Conservation (phyloP, 2,113 vertebrate genomes). For the Burhinus bistriatus region DNA sequence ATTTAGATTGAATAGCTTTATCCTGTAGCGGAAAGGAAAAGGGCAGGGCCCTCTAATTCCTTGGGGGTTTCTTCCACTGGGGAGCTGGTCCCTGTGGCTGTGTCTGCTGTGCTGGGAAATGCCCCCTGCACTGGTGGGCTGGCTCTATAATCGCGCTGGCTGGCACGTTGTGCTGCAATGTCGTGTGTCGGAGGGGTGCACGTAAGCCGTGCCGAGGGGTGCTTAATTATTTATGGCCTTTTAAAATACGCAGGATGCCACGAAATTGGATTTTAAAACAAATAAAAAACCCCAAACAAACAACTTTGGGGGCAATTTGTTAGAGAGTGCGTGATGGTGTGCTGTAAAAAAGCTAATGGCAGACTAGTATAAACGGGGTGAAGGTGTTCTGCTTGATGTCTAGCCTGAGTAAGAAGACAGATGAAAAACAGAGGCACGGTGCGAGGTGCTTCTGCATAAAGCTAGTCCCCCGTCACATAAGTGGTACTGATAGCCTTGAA, state of each 20-base stretch:
- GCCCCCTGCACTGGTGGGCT: accelerated
- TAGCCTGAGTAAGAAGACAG: not conserved
- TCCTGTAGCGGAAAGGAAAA: not conserved
- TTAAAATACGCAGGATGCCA: not conserved
- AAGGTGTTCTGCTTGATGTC: not conserved
- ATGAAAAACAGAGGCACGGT: not conserved
- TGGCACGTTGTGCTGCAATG: accelerated
- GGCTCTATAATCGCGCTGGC: accelerated
- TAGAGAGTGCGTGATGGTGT: not conserved
- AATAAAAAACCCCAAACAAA: too few species aligned
- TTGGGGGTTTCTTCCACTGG: not conserved
- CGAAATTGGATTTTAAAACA: not conserved
- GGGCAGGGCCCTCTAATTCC: not conserved
- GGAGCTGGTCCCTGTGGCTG: not conserved
- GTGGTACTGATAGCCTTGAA: not conserved
- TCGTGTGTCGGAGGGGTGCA: not conserved
- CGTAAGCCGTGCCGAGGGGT: not conserved
- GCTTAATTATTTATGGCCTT: not conserved
- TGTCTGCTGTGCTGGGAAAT: not conserved
- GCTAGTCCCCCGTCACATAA: not conserved
- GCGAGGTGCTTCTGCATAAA: not conserved
- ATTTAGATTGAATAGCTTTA: not conserved
- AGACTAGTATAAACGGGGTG: not conserved
- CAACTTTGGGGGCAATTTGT: not conserved
- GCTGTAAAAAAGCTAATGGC: not conserved